Evolutionary conservation across 1,140 invertebrate species (phyloP).

Genomic region (Bombus soroeensis): DNA sequence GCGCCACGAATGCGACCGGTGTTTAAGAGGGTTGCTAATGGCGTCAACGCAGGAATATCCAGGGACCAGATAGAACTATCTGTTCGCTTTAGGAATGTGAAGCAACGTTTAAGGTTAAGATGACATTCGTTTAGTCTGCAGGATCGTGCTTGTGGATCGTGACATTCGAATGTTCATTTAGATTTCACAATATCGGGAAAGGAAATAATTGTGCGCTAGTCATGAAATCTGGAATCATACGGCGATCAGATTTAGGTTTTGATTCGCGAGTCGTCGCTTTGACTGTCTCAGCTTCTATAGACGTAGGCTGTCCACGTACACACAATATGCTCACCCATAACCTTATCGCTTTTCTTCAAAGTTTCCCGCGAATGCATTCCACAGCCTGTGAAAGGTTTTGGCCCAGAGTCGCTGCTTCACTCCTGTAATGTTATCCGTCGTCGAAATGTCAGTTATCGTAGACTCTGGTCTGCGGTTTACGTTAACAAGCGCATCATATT

Average conservation of each 20-base stretch:
- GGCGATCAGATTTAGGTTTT: not conserved
- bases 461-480: not conserved
- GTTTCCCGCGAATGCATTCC: not conserved
- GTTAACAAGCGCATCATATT: constrained; percentile 40
- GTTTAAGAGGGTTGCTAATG: constrained; percentile 71
- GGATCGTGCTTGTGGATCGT: not conserved
- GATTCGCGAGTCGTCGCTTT: not conserved
- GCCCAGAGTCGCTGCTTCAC: not conserved
- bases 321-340: too few species aligned
- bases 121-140: not conserved
- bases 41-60: constrained; percentile 69
- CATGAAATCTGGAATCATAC: not conserved
- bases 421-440: not conserved
- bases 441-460: constrained; percentile 34
- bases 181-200: not conserved
- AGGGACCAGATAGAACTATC: constrained; percentile 58
- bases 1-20: constrained; percentile 53
- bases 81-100: constrained; percentile 40
- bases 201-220: not conserved
- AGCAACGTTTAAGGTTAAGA: constrained; percentile 41
- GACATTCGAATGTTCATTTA: not conserved
- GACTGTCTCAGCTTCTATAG: not conserved
- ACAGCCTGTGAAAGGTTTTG: constrained; percentile 1
- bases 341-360: too few species aligned
- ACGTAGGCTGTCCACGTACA: not conserved